phyloP scores from a whole-genome alignment of 2,888 invertebrate species.

The Pterostichus madidus region DNA sequence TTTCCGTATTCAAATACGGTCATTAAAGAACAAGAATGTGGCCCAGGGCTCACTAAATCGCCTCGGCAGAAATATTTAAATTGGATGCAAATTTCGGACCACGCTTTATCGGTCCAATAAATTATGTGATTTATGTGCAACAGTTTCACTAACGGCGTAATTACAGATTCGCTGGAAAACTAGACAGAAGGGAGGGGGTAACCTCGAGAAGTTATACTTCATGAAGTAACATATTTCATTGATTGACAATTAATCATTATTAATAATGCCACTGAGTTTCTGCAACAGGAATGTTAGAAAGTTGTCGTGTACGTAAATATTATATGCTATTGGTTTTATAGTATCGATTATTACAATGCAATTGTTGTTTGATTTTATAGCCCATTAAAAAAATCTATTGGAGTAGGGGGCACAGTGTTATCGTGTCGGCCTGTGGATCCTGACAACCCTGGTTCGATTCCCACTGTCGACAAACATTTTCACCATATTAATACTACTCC shows the following conservation, averaged over 20 bases:
- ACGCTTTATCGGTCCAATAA: conserved; percentile 47
- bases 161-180: conserved; percentile 6
- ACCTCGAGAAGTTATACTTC: neutral
- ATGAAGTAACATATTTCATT: neutral
- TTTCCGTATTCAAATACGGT: conserved; percentile 46
- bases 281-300: no score
- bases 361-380: no score
- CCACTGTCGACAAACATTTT: no score
- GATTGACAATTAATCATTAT: conserved; percentile 9
- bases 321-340: no score
- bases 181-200: neutral
- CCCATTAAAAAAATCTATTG: no score
- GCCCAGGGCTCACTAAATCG: conserved; percentile 27
- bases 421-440: no score
- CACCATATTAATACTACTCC: no score
- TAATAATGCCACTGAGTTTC: neutral
- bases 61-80: conserved; percentile 45
- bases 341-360: no score
- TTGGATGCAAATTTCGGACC: conserved; percentile 50
- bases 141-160: conserved; percentile 46
- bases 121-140: conserved; percentile 50
- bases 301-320: no score
- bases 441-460: no score
- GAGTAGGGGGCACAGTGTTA: no score
- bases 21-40: conserved; percentile 44